Conservation (phyloP, 2,113 vertebrate genomes). For the Tragelaphus buxtoni region DNA sequence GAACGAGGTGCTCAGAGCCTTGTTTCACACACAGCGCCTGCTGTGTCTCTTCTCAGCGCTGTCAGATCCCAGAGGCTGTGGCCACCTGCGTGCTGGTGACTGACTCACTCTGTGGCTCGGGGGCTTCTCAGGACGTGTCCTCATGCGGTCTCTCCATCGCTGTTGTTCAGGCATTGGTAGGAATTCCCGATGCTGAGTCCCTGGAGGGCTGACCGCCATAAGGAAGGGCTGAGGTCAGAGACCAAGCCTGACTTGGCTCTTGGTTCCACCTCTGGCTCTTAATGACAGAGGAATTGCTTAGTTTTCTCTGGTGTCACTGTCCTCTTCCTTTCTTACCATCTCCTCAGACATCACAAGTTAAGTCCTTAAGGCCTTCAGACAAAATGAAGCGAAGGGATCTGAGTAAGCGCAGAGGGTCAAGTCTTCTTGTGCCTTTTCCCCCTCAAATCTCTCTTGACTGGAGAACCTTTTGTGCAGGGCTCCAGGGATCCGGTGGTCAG, state of each 20-base stretch:
- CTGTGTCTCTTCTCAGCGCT: neutral
- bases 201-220: neutral
- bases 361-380: neutral
- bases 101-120: rapidly evolving
- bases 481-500: neutral
- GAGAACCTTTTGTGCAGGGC: neutral
- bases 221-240: neutral
- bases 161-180: neutral
- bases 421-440: neutral
- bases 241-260: neutral
- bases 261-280: neutral
- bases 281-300: neutral
- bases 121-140: neutral
- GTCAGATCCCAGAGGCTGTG: neutral
- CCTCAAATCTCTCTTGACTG: neutral
- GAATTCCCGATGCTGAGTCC: neutral
- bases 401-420: neutral
- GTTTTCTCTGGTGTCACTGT: neutral
- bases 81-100: neutral
- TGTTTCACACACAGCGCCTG: rapidly evolving
- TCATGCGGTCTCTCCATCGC: rapidly evolving
- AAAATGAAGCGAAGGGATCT: neutral
- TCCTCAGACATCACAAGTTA: neutral
- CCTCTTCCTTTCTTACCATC: neutral
- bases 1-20: rapidly evolving